Conservation (phyloP, 92 coral and sea anemone genomes). For the Epizoanthus ramosus region DNA sequence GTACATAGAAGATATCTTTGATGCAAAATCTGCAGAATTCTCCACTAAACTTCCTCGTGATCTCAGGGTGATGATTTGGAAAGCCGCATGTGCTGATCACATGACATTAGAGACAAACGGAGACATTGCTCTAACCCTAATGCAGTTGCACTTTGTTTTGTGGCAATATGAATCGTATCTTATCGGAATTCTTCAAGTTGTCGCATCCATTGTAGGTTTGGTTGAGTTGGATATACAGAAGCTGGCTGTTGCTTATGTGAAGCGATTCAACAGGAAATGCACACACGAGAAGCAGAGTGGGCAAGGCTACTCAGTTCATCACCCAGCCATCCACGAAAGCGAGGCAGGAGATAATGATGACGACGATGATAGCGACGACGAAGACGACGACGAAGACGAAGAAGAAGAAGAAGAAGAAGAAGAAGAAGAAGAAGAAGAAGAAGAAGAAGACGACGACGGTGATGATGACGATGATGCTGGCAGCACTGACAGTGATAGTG, state of each 20-base stretch:
- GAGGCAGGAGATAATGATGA: not conserved
- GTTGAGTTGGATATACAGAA: constrained; percentile 28
- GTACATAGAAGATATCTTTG: constrained; percentile 58
- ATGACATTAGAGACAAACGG: constrained; percentile 21
- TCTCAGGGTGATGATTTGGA: constrained; percentile 40
- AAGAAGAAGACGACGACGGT: not conserved
- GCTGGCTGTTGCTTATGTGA: constrained; percentile 22
- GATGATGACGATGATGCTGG: not conserved
- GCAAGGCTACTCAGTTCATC: not conserved
- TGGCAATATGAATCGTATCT: constrained; percentile 50
- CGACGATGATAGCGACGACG: not conserved
- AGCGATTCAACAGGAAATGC: constrained; percentile 32
- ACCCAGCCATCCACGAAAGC: not conserved
- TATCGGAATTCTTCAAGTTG: constrained; percentile 51
- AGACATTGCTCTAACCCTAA: constrained; percentile 18
- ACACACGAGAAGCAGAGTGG: not conserved
- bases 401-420: not conserved
- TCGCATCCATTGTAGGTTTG: constrained; percentile 21
- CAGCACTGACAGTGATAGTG: not conserved
- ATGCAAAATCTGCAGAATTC: constrained; percentile 41
- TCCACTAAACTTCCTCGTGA: constrained; percentile 34
- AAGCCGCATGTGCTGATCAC: constrained; percentile 57
- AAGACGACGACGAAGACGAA: not conserved
- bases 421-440: not conserved
- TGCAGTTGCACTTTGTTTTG: constrained; percentile 47